These are phyloP conservation scores for Galleria mellonella DNA, from an alignment of 1,140 invertebrate genomes.

Conservation along the genomic window DNA sequence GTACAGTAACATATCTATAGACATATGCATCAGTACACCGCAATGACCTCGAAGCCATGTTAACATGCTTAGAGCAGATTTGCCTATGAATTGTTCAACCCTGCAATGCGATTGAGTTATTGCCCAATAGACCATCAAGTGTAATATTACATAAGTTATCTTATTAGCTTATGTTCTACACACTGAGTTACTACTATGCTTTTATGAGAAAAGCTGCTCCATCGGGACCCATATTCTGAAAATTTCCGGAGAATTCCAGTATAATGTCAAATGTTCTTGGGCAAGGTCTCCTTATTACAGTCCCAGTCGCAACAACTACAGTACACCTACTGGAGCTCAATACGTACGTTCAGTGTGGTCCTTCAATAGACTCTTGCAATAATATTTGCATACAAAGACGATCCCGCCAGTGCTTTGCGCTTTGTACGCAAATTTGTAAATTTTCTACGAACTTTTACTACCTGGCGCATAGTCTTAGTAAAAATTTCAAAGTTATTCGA, in stretches of 20 bases:
- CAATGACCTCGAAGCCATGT: constrained; percentile 60
- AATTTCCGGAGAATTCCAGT: constrained; percentile 6
- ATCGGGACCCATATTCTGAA: constrained; percentile 8
- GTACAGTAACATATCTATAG: constrained; percentile 17
- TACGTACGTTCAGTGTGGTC: constrained; percentile 46
- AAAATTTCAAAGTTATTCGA: too few species aligned
- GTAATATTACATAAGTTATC: constrained; percentile 10
- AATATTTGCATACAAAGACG: constrained; percentile 69
- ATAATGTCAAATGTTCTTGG: constrained; percentile 14
- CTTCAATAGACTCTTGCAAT: constrained; percentile 60
- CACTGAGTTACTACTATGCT: neutral
- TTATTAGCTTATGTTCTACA: constrained; percentile 2
- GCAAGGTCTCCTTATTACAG: constrained; percentile 17
- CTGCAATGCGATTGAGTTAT: constrained; percentile 51
- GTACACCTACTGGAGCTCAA: constrained; percentile 27
- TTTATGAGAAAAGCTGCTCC: constrained; percentile 4
- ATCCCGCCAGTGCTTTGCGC: constrained; percentile 50
- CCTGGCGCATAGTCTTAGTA: constrained; percentile 19
- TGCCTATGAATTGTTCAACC: constrained; percentile 63
- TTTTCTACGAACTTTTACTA: constrained; percentile 47
- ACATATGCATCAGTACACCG: constrained; percentile 49
- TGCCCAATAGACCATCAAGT: constrained; percentile 30
- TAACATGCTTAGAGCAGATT: constrained; percentile 64
- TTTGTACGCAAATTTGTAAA: constrained; percentile 63
- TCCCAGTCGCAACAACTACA: constrained; percentile 8